Conservation (phyloP, 2,888 invertebrate species). For the Synanthedon formicaeformis region DNA sequence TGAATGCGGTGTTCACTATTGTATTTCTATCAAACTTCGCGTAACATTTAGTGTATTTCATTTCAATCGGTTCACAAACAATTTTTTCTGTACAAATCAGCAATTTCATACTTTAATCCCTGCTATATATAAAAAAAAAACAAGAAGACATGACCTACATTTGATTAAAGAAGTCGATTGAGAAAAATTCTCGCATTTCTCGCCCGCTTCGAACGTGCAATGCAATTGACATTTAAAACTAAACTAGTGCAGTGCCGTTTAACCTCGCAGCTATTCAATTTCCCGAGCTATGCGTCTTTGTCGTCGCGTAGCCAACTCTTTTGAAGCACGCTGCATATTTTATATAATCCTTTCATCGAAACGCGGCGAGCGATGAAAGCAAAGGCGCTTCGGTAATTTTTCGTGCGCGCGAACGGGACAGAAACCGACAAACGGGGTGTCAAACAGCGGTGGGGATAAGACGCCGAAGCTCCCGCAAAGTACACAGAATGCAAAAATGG, state of each 20-base stretch:
- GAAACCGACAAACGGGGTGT: constrained; percentile 61
- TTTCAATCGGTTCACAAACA: not conserved
- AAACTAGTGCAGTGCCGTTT: constrained; percentile 53
- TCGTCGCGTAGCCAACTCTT: constrained; percentile 43
- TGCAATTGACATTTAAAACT: constrained; percentile 35
- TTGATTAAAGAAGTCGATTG: constrained; percentile 9
- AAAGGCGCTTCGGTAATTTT: constrained; percentile 53
- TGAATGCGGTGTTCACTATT: too few relatives aligned
- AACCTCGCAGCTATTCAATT: constrained; percentile 51
- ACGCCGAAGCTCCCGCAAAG: constrained; percentile 71
- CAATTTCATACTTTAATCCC: too few relatives aligned
- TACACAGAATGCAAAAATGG: constrained; percentile 72
- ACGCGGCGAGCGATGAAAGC: constrained; percentile 34
- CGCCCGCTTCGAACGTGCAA: constrained; percentile 5
- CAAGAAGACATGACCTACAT: constrained; percentile 28
- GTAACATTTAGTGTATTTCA: too few relatives aligned
- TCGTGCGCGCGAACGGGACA: constrained; percentile 54
- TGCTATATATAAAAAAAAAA: not conserved
- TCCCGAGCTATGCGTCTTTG: constrained; percentile 58
- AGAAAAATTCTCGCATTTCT: constrained; percentile 1
- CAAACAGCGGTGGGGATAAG: constrained; percentile 71
- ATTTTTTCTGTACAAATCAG: too few relatives aligned
- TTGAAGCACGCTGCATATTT: constrained; percentile 34
- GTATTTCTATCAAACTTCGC: too few relatives aligned
- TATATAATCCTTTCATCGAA: constrained; percentile 66